phyloP scores from a whole-genome alignment of 2,888 invertebrate species.

The Ophion obscuratus region DNA sequence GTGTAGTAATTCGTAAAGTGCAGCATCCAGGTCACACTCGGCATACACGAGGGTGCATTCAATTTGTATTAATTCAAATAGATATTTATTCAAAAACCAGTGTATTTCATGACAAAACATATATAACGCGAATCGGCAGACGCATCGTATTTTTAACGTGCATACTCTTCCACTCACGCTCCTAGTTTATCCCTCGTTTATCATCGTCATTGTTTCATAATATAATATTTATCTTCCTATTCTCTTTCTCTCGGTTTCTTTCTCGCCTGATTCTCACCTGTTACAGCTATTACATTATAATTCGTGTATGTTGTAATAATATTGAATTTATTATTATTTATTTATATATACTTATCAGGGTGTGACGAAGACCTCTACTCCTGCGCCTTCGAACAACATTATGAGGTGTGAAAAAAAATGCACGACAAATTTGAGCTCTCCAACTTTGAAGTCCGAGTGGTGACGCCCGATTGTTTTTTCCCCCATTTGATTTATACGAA shows the following conservation, averaged over 20 bases:
- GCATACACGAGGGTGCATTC: not conserved
- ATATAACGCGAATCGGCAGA: conserved; percentile 75
- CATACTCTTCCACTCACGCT: conserved; percentile 74
- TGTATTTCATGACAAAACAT: conserved; percentile 82
- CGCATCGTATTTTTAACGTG: conserved; percentile 76
- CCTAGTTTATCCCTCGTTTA: conserved; percentile 66
- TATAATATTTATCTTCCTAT: conserved; percentile 70
- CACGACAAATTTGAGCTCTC: not conserved
- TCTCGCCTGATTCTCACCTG: conserved; percentile 64
- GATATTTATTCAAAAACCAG: conserved; percentile 82
- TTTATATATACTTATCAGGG: conserved; percentile 1
- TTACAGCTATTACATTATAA: conserved; percentile 70
- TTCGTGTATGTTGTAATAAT: conserved; percentile 58
- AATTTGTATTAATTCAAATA: conserved; percentile 78
- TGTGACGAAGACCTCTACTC: not conserved
- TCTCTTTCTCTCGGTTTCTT: conserved; percentile 63
- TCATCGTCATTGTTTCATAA: conserved; percentile 60
- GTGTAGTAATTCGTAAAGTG: not conserved
- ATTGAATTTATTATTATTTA: conserved; percentile 53
- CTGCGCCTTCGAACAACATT: not conserved
- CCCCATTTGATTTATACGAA: not conserved
- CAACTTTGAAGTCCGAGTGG: not conserved
- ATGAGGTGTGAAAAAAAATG: not conserved
- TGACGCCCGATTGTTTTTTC: not conserved
- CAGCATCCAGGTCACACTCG: too few relatives aligned